phyloP scores from a whole-genome alignment of 1,140 invertebrate genomes.

The Pinna nobilis region DNA sequence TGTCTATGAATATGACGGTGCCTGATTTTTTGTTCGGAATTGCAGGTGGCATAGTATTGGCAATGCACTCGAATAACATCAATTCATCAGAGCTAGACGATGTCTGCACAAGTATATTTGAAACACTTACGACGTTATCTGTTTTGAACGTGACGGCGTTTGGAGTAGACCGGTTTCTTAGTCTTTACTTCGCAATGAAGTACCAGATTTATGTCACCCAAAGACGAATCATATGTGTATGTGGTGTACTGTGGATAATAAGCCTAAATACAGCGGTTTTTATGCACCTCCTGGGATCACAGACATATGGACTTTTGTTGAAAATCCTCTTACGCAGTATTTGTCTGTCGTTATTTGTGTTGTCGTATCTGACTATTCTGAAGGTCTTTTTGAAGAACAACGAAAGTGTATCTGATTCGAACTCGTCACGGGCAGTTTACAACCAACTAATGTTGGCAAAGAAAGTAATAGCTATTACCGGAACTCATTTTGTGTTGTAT shows the following conservation, averaged over 20 bases:
- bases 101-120: neutral
- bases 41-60: slow-evolving; percentile 2
- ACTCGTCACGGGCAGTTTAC: slow-evolving; percentile 2
- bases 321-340: slow-evolving; percentile 17
- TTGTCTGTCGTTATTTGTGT: neutral
- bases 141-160: slow-evolving; percentile 14
- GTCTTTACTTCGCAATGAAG: slow-evolving; percentile 9
- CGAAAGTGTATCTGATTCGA: neutral
- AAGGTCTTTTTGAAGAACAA: slow-evolving; percentile 1
- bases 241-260: slow-evolving; percentile 3
- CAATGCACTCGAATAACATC: neutral
- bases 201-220: slow-evolving; percentile 12
- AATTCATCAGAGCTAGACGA: neutral
- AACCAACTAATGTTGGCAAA: slow-evolving; percentile 1
- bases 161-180: slow-evolving; percentile 12
- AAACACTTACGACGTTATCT: slow-evolving; percentile 1
- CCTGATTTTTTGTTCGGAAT: slow-evolving; percentile 9
- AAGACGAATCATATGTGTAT: neutral
- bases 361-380: slow-evolving; percentile 1
- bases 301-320: slow-evolving; percentile 2
- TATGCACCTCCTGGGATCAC: neutral
- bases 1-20: slow-evolving; percentile 20
- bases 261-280: neutral
- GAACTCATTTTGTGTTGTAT: slow-evolving; percentile 3
- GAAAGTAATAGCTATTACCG: slow-evolving; percentile 8